Conservation (phyloP, 1,140 invertebrate species). For the Stegodyphus dumicola region DNA sequence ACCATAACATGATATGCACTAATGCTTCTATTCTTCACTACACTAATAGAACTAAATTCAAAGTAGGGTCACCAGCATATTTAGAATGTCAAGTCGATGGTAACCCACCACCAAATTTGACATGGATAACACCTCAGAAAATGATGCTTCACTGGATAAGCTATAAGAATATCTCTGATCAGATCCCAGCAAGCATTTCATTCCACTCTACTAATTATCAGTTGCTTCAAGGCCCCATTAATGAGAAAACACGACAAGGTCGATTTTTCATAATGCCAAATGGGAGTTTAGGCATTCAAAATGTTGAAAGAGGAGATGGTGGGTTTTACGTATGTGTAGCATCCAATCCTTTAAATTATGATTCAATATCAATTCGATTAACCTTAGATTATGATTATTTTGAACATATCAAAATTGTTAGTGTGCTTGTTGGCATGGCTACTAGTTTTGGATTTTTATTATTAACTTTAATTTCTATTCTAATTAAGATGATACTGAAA, state of each 20-base stretch:
- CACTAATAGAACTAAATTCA: constrained; percentile 61
- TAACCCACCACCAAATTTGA: constrained; percentile 81
- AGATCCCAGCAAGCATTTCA: neutral
- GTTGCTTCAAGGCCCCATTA: neutral
- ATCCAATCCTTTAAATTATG: constrained; percentile 83
- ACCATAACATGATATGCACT: constrained; percentile 66
- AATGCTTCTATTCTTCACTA: constrained; percentile 63
- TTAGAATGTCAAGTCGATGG: constrained; percentile 83
- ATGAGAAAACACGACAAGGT: constrained; percentile 12
- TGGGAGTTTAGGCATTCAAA: constrained; percentile 76
- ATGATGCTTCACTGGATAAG: constrained; percentile 76
- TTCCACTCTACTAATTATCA: neutral
- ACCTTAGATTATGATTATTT: constrained; percentile 85
- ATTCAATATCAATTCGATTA: constrained; percentile 68
- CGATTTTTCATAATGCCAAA: constrained; percentile 73
- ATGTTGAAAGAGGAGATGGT: constrained; percentile 79
- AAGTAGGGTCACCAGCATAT: constrained; percentile 72
- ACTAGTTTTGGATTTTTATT: constrained; percentile 83
- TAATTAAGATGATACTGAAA: constrained; percentile 74
- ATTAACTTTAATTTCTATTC: constrained; percentile 81
- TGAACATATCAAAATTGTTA: constrained; percentile 83
- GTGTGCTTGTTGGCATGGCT: constrained; percentile 82
- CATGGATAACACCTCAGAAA: constrained; percentile 84
- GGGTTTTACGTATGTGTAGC: constrained; percentile 90
- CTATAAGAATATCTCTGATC: constrained; percentile 68